Base-by-base conservation (phyloP, 2,113 vertebrate species). In the Seriola quinqueradiata region DNA sequence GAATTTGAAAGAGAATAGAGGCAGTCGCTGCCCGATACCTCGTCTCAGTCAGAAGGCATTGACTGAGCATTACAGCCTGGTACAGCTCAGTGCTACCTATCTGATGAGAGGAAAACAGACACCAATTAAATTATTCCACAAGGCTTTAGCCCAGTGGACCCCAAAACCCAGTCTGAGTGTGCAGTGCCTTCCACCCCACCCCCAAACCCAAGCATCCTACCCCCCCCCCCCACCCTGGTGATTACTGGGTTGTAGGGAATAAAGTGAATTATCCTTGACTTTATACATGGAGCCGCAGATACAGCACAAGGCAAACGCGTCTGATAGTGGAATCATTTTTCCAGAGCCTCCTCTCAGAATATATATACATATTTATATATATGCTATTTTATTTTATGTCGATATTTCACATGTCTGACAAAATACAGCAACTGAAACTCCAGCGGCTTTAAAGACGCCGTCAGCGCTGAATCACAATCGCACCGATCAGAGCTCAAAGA, bases 81-180 rank as follows among this genome's bases (percentile, higher is more conserved):
- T 82, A 84, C 44, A 87, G 87, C 87, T 92, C 79, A 89, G 75
- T 89, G 82, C 58, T 86, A 90, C 66, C 88, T 88, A 81, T 93
- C 87, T 92, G 84, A 93, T 89, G 87, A 91, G 87, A 83, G 77
- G 86, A 92, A 90, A 92, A 92, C 87, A 93, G 84, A 91, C 90
- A 90, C 91, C 93, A 93, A 95, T 95, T 95, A 93, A 93, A 94
- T 94, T 90, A 94, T 93, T 95, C 92, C 91, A 92, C 92, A 85
- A 94, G 91, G 92, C 84, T 92, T 93, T 93, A 87, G 92, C 79
- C 90, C 91, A 92, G 87, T 89, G 89, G 90, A 92, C 80, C 86
- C 89, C 77, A 77, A 89, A 89, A 85, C 77, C 48, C 57, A 85
- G 83, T 86, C 70, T 76, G 54, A 81, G 55, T 71, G 84, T 67